These are phyloP conservation scores for Papilio glaucus DNA, from an alignment of 1,140 invertebrate genomes.

Conservation along the genomic window DNA sequence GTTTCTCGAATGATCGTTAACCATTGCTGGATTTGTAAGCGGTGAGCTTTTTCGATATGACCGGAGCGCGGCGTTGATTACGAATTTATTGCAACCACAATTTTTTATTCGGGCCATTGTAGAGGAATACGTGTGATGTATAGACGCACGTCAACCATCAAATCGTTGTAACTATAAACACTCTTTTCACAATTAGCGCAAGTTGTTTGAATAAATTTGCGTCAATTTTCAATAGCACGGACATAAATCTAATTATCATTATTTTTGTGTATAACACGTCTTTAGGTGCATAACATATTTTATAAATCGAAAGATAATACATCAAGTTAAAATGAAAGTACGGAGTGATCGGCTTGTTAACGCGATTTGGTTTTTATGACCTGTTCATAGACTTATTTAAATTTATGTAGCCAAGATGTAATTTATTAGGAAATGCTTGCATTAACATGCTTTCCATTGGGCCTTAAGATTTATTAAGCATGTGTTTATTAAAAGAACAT, in stretches of 20 bases:
- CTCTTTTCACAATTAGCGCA: constrained; percentile 72
- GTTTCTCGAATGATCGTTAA: constrained; percentile 48
- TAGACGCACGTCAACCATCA: constrained; percentile 67
- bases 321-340: constrained; percentile 42
- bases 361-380: constrained; percentile 28
- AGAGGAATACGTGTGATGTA: constrained; percentile 64
- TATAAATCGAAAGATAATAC: constrained; percentile 43
- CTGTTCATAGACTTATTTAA: constrained; percentile 18
- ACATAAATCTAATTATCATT: constrained; percentile 73
- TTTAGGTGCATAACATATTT: constrained; percentile 57
- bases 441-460: not conserved
- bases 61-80: constrained; percentile 51
- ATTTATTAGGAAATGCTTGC: not conserved
- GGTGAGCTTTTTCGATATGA: constrained; percentile 25
- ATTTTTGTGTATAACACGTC: constrained; percentile 56
- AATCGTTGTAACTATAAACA: constrained; percentile 71
- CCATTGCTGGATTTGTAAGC: constrained; percentile 52
- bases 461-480: not conserved
- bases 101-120: constrained; percentile 51
- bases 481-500: not conserved
- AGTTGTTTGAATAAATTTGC: constrained; percentile 77
- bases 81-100: constrained; percentile 45
- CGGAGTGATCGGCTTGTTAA: not conserved
- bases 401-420: not conserved
- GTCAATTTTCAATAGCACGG: constrained; percentile 67